Percentiles rank a stretch among this genome's conserved stretches.
These are phyloP conservation scores for Paedocypris sp. DNA, from an alignment of 2,113 vertebrate genomes.

Conservation along the genomic window DNA sequence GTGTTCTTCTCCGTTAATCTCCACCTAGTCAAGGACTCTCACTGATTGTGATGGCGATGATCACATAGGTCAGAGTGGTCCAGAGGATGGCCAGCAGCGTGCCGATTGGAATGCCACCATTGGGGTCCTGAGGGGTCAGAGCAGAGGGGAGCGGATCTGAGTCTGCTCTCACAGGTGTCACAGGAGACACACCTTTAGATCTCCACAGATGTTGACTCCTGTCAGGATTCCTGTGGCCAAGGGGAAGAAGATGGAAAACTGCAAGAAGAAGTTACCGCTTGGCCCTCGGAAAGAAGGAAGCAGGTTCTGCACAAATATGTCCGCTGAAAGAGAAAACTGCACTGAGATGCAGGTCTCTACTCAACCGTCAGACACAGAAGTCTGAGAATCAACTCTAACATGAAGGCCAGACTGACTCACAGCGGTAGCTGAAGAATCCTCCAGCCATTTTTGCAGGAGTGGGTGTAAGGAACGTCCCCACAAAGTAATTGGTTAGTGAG, in stretches of 20 bases:
- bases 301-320: conserved; percentile 56
- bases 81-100: conserved; percentile 57
- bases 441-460: conserved; percentile 40
- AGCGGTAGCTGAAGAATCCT: conserved; percentile 59
- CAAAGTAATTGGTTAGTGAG: conserved; percentile 58
- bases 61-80: conserved; percentile 55
- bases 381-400: too few relatives aligned
- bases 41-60: conserved; percentile 52
- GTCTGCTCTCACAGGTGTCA: too few relatives aligned
- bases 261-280: conserved; percentile 50
- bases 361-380: too few relatives aligned
- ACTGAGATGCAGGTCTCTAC: too few relatives aligned
- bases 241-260: conserved; percentile 69
- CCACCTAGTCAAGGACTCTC: conserved; percentile 10
- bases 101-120: conserved; percentile 56
- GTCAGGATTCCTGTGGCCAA: conserved; percentile 60
- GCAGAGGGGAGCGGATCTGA: too few relatives aligned
- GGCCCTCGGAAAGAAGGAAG: conserved; percentile 41
- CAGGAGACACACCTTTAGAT: conserved; percentile 57
- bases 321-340: conserved; percentile 33
- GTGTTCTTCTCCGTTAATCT: too few relatives aligned
- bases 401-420: too few relatives aligned
- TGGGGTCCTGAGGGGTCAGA: conserved; percentile 61
- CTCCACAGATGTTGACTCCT: conserved; percentile 62
- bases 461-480: conserved; percentile 53